phyloP scores from a whole-genome alignment of 2,888 invertebrate genomes.

The Drosophila parthenogenetica region DNA sequence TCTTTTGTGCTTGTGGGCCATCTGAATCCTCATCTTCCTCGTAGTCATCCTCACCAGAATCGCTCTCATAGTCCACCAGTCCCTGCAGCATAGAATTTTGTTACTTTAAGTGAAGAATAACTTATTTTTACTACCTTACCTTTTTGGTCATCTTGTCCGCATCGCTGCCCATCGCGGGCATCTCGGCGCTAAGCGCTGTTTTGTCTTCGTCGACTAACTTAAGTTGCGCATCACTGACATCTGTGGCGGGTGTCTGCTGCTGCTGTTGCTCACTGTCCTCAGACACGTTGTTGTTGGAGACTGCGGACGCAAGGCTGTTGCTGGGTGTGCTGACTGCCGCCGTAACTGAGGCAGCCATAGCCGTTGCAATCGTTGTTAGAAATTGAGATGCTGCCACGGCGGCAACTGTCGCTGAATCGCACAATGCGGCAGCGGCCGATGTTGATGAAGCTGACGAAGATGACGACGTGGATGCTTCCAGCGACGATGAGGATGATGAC shows the following conservation, averaged over 20 bases:
- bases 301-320: constrained; percentile 50
- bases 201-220: constrained; percentile 32
- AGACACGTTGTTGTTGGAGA: constrained; percentile 48
- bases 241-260: constrained; percentile 43
- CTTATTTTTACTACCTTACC: constrained; percentile 44
- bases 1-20: constrained; percentile 84
- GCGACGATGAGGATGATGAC: constrained; percentile 60
- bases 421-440: constrained; percentile 50
- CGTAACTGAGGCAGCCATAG: constrained; percentile 79
- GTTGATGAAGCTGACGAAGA: constrained; percentile 47
- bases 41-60: constrained; percentile 97
- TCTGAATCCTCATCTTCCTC: constrained; percentile 85
- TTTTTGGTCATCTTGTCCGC: constrained; percentile 67
- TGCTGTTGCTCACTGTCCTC: constrained; percentile 24
- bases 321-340: constrained; percentile 74
- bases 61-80: constrained; percentile 98
- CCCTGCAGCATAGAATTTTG: constrained; percentile 87
- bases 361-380: constrained; percentile 76
- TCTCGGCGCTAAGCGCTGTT: constrained; percentile 34
- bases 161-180: constrained; percentile 39
- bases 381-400: constrained; percentile 83
- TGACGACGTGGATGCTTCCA: constrained; percentile 70
- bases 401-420: constrained; percentile 79
- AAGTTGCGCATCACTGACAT: constrained; percentile 44
- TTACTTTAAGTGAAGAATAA: too few relatives aligned